Evolutionary conservation across 2,888 invertebrate genomes (phyloP), one percentile per base, ranked within the genome.

Genomic region (Luffia ferchaultella): DNA sequence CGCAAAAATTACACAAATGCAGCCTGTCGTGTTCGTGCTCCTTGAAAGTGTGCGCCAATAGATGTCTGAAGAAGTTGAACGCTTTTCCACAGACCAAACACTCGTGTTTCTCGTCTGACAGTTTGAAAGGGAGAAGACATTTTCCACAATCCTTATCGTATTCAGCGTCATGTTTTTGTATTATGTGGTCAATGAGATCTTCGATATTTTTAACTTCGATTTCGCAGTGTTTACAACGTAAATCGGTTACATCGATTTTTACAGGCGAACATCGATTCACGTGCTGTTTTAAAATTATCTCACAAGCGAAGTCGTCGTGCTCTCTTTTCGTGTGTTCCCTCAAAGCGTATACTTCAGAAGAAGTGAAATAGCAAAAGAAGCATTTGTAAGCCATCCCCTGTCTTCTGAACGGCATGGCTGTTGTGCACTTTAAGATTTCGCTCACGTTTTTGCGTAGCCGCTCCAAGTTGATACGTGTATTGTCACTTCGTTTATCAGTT

Each of bases 321-420:
- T 63, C 63, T 2, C 57, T 54, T 42, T 47, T 58, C 0, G 62
- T 62, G 16, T 71, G 71, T 1, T 58, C 48, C 44, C 63, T 65
- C 0, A 71, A 54, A 5, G 58, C 57, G 0, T 50, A 42, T 47
- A 64, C 58, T 2, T 68, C 65, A 0, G 60, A 43, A 46, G 68
- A 69, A 0, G 61, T 54, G 17, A 61, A 62, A 9, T 66, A 62
- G 49, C 71, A 71, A 52, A 58, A 72, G 53, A 70, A 72, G 18
- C 72, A 72, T 57, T 65, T 64, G 54, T 62, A 72, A 2, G 62
- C 62, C 49, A 63, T 65, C 1, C 61, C 60, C 2, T 61, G 56
- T 67, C 67, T 72, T 12, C 67, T 61, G 44, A 72, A 72, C 0
- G 72, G 72, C 18, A 67, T 60, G 0, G 65, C 63, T 0, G 62